Evolutionary conservation across 1,140 invertebrate species (phyloP), one percentile per base, ranked within the genome.

Genomic region (Brachionus sp.): DNA sequence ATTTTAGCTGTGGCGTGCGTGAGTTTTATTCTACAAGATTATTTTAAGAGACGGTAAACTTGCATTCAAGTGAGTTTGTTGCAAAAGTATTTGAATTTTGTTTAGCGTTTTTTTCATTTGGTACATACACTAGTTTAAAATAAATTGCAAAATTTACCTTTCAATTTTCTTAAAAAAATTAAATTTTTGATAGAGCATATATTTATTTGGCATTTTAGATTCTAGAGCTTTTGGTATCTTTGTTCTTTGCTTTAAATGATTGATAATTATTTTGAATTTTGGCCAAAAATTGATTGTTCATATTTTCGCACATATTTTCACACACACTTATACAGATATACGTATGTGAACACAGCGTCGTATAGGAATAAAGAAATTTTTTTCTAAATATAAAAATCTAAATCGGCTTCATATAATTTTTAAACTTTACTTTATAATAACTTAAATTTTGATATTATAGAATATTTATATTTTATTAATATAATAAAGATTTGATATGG

Each of bases 1-100:
- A 23, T 37, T 70, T 70, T 70, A 39, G 50, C 66, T 70, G 66
- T 70, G 66, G 66, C 66, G 66, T 70, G 66, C 66, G 66, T 70
- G 66, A 70, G 66, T 70, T 70, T 57, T 25, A 57, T 25, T 57
- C 19, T 57, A 57, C 19, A 39, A 39, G 35, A 37, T 37, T 39
- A 19, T 70, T 70, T 70, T 37, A 39, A 70, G 35, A 39, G 66
- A 70, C 66, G 66, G 66, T 70, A 70, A 39, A 37, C 33, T 70
- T 70, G 29, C 37, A 66, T 16, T 66, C 25, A 37, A 33, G 25
- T 37, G 33, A 35, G 66, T 70, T 35, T 39, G 66, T 70, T 70
- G 66, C 66, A 70, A 39, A 16, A 70, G 16, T 57, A 39, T 37
- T 37, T 37, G 35, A 70, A 37, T 70, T 70, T 70, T 37, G 29